Percentiles rank a stretch among this genome's conserved stretches.
Conservation (phyloP, 1,140 invertebrate species). For the Cydia pomonella region DNA sequence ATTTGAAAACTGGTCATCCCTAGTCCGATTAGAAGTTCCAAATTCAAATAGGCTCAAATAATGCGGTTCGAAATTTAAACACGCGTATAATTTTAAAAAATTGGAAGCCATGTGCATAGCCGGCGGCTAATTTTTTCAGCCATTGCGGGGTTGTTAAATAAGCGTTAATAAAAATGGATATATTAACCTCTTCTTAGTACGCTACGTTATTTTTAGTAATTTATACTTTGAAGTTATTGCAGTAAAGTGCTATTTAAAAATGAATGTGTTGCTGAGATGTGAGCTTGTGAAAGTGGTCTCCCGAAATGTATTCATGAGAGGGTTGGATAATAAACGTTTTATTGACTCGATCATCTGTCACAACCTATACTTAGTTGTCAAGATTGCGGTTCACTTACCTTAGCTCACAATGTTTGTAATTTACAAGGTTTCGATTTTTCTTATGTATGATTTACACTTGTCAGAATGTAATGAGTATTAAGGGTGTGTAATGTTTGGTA, state of each 20-base stretch:
- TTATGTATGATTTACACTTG: too few relatives aligned
- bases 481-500: too few relatives aligned
- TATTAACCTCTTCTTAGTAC: neutral
- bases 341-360: conserved; percentile 56
- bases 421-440: neutral
- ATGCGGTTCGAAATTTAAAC: conserved; percentile 74
- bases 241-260: neutral
- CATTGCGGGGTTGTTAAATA: conserved; percentile 47
- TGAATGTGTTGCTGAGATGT: neutral
- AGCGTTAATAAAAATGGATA: neutral
- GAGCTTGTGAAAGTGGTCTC: neutral
- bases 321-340: conserved; percentile 69
- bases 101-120: conserved; percentile 65
- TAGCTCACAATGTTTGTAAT: neutral
- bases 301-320: conserved; percentile 53
- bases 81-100: conserved; percentile 70
- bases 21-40: conserved; percentile 65
- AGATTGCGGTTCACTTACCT: neutral
- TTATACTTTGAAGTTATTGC: neutral
- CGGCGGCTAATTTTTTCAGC: conserved; percentile 57
- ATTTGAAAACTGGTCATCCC: conserved; percentile 44
- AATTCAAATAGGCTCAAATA: conserved; percentile 67
- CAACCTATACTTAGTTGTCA: conserved; percentile 23
- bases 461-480: too few relatives aligned
- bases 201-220: neutral